These are phyloP conservation scores for Tor tambroides DNA, from an alignment of 2,113 vertebrate genomes.

Conservation along the genomic window DNA sequence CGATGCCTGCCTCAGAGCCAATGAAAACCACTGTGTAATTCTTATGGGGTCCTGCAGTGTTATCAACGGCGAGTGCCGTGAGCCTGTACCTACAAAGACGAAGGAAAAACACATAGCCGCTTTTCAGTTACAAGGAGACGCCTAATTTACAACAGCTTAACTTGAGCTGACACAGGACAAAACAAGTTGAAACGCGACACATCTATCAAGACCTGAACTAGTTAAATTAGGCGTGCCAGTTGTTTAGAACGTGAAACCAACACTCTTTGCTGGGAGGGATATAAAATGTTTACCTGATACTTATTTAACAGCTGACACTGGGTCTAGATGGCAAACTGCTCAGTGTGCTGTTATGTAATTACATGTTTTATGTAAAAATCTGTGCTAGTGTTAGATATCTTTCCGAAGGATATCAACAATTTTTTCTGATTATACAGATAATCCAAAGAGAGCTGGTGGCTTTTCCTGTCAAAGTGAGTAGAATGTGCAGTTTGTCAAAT, in stretches of 20 bases:
- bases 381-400: background rate
- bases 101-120: background rate
- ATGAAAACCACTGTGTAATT: constrained; percentile 97
- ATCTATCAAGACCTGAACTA: constrained; percentile 6
- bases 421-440: background rate
- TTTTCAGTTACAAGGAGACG: constrained; percentile 19
- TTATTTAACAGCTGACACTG: constrained; percentile 19
- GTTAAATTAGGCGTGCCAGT: constrained; percentile 12
- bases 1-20: constrained; percentile 91
- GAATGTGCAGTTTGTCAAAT: background rate
- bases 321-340: background rate
- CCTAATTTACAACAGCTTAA: constrained; percentile 17
- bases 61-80: constrained; percentile 90
- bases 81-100: constrained; percentile 84
- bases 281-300: constrained; percentile 7
- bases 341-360: background rate
- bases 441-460: background rate
- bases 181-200: constrained; percentile 27
- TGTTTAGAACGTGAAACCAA: constrained; percentile 29
- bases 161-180: constrained; percentile 19
- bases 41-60: constrained; percentile 87
- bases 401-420: background rate
- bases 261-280: background rate
- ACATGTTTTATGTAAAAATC: background rate
- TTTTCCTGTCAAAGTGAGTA: background rate